phyloP scores from a whole-genome alignment of 2,113 vertebrate genomes.

The Xerus inauris region DNA sequence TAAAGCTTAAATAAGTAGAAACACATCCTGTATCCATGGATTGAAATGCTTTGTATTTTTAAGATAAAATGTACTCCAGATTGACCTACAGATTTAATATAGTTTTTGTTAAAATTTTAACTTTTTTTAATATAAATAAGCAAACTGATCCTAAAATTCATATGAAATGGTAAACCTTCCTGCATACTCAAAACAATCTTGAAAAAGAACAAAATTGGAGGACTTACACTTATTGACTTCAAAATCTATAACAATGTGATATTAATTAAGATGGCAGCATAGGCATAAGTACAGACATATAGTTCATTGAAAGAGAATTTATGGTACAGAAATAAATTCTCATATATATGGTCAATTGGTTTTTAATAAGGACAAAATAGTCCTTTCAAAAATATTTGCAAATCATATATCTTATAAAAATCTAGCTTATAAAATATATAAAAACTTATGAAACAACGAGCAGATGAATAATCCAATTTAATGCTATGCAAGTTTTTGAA shows the following conservation, averaged over 20 bases:
- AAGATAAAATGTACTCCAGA: neutral
- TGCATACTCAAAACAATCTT: neutral
- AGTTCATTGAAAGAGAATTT: neutral
- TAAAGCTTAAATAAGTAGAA: neutral
- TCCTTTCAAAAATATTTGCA: neutral
- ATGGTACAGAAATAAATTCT: neutral
- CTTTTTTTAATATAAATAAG: neutral
- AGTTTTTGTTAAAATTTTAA: neutral
- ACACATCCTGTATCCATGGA: neutral
- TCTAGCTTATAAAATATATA: neutral
- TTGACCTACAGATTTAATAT: neutral
- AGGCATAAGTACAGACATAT: neutral
- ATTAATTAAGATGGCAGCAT: neutral
- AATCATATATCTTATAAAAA: neutral
- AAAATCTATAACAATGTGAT: neutral
- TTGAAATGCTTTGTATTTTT: neutral
- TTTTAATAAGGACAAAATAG: neutral
- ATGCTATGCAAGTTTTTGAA: neutral
- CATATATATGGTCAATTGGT: neutral
- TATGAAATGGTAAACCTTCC: neutral
- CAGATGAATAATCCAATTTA: neutral
- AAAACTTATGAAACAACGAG: neutral
- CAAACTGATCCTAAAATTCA: neutral
- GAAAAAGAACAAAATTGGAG: neutral
- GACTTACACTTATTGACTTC: neutral